phyloP scores from a whole-genome alignment of 1,140 invertebrate genomes.

The Aphaenogaster rudis region DNA sequence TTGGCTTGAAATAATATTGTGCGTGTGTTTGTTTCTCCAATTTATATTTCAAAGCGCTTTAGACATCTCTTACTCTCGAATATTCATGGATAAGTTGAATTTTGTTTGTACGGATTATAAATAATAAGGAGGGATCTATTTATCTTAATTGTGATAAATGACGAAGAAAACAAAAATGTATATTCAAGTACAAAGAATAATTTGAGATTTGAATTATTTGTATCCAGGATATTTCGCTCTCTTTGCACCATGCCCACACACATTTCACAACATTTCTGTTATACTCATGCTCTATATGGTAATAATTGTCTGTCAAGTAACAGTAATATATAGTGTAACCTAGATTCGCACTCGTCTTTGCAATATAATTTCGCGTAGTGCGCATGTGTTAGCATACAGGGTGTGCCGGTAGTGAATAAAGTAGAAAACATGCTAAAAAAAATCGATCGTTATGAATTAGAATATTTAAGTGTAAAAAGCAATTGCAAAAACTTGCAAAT shows the following conservation, averaged over 20 bases:
- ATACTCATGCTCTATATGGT: neutral
- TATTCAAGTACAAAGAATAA: neutral
- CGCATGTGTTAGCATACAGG: slow-evolving; percentile 16
- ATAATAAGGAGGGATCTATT: neutral
- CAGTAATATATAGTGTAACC: slow-evolving; percentile 45
- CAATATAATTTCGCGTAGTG: slow-evolving; percentile 57
- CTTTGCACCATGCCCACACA: neutral
- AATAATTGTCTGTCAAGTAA: slow-evolving; percentile 50
- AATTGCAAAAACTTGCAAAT: slow-evolving; percentile 2
- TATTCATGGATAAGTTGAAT: neutral
- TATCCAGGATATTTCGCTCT: neutral
- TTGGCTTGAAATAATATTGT: neutral
- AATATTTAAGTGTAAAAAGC: slow-evolving; percentile 1
- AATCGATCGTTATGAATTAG: slow-evolving; percentile 11
- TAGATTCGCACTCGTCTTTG: slow-evolving; percentile 62
- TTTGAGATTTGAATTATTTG: neutral
- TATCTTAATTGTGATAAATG: neutral
- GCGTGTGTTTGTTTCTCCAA: neutral
- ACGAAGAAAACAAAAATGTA: neutral
- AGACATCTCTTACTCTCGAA: neutral
- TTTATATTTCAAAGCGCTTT: neutral
- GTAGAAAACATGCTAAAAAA: neutral
- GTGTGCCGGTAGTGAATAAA: slow-evolving; percentile 1
- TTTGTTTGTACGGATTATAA: neutral
- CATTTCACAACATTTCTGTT: slow-evolving; percentile 22